These are phyloP conservation scores for Pteropus rufus DNA, from an alignment of 2,797 vertebrate genomes.

Conservation along the genomic window DNA sequence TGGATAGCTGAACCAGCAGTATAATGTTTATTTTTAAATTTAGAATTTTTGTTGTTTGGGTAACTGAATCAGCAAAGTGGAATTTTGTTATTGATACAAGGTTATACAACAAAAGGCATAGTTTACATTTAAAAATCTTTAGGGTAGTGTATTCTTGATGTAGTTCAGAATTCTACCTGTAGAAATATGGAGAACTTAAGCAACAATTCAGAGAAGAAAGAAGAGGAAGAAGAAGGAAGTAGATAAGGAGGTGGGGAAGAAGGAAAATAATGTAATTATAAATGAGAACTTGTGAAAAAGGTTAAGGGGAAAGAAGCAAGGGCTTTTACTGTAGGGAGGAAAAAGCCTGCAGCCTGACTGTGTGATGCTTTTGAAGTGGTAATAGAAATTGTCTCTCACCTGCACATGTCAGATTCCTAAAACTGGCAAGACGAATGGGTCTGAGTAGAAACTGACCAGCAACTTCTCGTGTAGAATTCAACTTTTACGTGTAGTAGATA, in stretches of 20 bases:
- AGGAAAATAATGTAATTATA: neutral
- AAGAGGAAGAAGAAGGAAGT: neutral
- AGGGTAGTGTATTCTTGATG: neutral
- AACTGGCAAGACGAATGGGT: neutral
- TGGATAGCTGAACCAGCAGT: neutral
- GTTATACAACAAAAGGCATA: neutral
- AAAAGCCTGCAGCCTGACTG: neutral
- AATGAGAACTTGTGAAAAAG: neutral
- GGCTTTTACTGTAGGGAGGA: too few relatives aligned
- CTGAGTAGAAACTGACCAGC: neutral
- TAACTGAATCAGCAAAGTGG: neutral
- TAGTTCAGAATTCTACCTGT: neutral
- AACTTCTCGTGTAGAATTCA: neutral
- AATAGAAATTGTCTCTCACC: neutral
- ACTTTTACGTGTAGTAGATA: neutral
- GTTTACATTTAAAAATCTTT: neutral
- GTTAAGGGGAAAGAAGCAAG: neutral
- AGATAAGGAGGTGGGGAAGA: neutral
- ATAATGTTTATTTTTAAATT: conserved; percentile 15
- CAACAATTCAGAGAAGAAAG: neutral
- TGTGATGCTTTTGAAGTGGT: neutral
- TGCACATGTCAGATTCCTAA: neutral
- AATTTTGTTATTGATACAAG: neutral
- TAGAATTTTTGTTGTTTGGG: neutral
- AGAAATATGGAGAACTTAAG: neutral